Evolutionary conservation across 2,113 vertebrate species (phyloP).

Genomic region (Saccopteryx bilineata): DNA sequence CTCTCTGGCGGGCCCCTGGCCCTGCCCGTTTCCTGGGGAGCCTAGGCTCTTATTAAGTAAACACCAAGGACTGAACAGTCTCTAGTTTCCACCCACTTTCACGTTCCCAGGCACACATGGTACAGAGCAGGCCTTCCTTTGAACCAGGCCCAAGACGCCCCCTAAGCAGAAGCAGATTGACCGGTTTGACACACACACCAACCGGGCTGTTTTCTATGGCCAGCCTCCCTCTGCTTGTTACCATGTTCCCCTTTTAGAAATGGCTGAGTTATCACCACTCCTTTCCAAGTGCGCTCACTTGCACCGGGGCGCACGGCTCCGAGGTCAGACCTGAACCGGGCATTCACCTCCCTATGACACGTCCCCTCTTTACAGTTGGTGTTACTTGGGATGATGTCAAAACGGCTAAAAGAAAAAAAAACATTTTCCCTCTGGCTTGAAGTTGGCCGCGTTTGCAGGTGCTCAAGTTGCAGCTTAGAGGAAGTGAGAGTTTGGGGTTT

Average conservation of each 20-base stretch:
- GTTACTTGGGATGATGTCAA: slow-evolving; percentile 72
- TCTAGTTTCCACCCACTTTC: slow-evolving; percentile 63
- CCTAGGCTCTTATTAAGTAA: slow-evolving; percentile 47
- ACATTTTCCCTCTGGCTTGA: slow-evolving; percentile 38
- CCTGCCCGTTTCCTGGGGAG: neutral
- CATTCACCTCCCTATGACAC: slow-evolving; percentile 74
- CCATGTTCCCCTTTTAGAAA: slow-evolving; percentile 76
- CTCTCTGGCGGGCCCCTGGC: neutral
- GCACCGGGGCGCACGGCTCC: neutral
- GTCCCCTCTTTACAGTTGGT: slow-evolving; percentile 21
- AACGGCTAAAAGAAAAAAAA: slow-evolving; percentile 62
- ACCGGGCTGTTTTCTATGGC: slow-evolving; percentile 54
- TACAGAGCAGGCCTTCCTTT: neutral
- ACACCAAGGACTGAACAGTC: neutral
- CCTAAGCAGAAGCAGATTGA: slow-evolving; percentile 48
- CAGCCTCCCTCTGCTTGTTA: slow-evolving; percentile 38
- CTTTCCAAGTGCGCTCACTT: slow-evolving; percentile 38
- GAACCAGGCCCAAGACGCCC: slow-evolving; percentile 3
- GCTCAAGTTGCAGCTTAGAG: slow-evolving; percentile 72
- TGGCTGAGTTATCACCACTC: slow-evolving; percentile 56
- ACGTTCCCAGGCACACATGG: slow-evolving; percentile 23
- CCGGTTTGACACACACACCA: neutral
- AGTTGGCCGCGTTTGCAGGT: slow-evolving; percentile 64
- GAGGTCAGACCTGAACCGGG: slow-evolving; percentile 41
- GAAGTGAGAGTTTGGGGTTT: slow-evolving; percentile 70